phyloP scores from a whole-genome alignment of 2,888 invertebrate genomes.

The Ditula angustiorana region DNA sequence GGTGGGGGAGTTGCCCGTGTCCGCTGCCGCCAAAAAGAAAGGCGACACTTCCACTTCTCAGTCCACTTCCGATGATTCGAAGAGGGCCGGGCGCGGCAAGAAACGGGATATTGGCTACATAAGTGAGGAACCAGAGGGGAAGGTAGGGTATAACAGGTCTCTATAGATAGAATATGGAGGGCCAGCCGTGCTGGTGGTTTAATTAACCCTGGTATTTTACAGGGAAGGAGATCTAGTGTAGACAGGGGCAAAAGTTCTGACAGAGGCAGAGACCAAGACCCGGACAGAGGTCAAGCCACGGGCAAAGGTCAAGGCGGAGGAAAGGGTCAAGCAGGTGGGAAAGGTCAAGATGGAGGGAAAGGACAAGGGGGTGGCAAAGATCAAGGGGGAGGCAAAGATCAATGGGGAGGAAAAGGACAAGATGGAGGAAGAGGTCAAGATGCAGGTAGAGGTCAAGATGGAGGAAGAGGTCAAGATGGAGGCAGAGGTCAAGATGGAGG shows the following conservation, averaged over 20 bases:
- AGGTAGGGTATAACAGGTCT: not conserved
- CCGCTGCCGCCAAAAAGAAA: not conserved
- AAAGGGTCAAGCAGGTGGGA: constrained; percentile 5
- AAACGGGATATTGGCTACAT: not conserved
- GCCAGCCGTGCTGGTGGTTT: too few species aligned
- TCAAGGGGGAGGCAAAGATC: constrained; percentile 35
- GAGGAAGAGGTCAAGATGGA: not conserved
- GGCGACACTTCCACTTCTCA: not conserved
- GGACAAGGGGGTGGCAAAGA: not conserved
- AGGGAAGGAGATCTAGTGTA: not conserved
- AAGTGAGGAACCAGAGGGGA: not conserved
- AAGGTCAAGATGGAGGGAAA: not conserved
- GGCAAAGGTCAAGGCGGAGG: not conserved
- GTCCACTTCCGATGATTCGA: not conserved
- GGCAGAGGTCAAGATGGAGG: not conserved
- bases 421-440: constrained; percentile 36
- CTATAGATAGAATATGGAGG: too few species aligned
- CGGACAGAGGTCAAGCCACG: not conserved
- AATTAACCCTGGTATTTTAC: not conserved
- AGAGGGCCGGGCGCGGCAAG: not conserved
- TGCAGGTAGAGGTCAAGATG: constrained; percentile 39
- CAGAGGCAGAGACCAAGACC: not conserved
- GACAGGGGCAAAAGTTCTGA: not conserved
- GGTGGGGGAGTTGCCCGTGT: not conserved
- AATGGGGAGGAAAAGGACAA: constrained; percentile 23